Conservation (phyloP, 2,888 invertebrate species). For the Acleris sparsana region DNA sequence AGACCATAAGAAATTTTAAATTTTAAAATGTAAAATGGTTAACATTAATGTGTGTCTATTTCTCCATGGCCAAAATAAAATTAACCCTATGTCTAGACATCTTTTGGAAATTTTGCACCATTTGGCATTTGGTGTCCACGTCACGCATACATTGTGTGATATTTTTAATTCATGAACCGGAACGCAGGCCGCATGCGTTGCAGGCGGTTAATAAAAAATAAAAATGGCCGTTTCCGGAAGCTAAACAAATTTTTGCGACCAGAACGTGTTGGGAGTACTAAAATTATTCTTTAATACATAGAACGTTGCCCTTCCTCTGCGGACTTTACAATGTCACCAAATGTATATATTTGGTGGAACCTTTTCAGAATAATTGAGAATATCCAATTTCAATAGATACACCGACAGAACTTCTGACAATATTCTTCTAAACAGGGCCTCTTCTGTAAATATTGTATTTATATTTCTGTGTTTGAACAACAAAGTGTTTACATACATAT, state of each 20-base stretch:
- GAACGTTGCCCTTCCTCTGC: slow-evolving; percentile 26
- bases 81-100: background rate
- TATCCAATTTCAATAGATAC: too few species aligned
- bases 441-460: too few species aligned
- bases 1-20: too few species aligned
- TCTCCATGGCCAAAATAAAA: too few species aligned
- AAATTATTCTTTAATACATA: slow-evolving; percentile 40
- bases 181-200: slow-evolving; percentile 40
- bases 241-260: slow-evolving; percentile 62
- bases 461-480: too few species aligned
- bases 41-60: too few species aligned
- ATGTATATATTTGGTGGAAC: background rate
- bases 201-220: slow-evolving; percentile 46
- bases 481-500: too few species aligned
- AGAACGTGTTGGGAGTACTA: slow-evolving; percentile 54
- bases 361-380: background rate
- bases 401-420: too few species aligned
- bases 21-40: too few species aligned
- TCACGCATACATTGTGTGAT: slow-evolving; percentile 51
- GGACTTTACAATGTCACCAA: slow-evolving; percentile 23
- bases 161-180: slow-evolving; percentile 75
- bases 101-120: background rate
- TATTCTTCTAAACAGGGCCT: too few species aligned
- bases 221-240: slow-evolving; percentile 63
- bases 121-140: slow-evolving; percentile 20